These are phyloP conservation scores for Drosophila busckii DNA, from an alignment of 1,140 invertebrate genomes.

Conservation along the genomic window DNA sequence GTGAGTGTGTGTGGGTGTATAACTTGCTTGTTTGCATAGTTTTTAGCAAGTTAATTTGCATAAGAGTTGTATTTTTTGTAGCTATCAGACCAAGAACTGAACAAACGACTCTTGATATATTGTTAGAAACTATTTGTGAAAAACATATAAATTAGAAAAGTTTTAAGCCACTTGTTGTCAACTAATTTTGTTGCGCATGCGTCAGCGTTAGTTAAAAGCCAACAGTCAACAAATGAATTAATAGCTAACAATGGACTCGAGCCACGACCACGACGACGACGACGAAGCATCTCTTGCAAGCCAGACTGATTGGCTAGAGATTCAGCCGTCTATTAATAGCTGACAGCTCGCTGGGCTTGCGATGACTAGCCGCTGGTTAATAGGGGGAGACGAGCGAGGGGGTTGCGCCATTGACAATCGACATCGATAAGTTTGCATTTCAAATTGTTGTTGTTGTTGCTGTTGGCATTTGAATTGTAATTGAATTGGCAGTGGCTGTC, in stretches of 20 bases:
- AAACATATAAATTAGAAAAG: no score
- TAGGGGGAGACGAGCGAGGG: neutral
- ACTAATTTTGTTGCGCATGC: slow-evolving; percentile 23
- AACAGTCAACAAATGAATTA: neutral
- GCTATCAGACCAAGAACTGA: no score
- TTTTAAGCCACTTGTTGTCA: no score
- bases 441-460: no score
- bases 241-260: slow-evolving; percentile 8
- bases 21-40: no score
- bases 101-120: no score
- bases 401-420: neutral
- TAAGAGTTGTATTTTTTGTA: no score
- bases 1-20: neutral
- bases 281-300: slow-evolving; percentile 1
- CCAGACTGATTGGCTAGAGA: slow-evolving; percentile 60
- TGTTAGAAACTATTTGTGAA: no score
- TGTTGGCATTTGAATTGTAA: slow-evolving; percentile 25
- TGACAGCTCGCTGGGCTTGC: slow-evolving; percentile 15
- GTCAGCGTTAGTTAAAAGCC: slow-evolving; percentile 9
- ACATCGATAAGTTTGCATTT: slow-evolving; percentile 20
- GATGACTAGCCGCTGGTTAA: neutral
- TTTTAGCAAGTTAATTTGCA: no score
- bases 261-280: slow-evolving; percentile 8
- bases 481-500: slow-evolving; percentile 31
- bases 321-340: slow-evolving; percentile 56